These are phyloP conservation scores for Tragelaphus imberbis DNA, from an alignment of 2,113 vertebrate species.

Conservation along the genomic window DNA sequence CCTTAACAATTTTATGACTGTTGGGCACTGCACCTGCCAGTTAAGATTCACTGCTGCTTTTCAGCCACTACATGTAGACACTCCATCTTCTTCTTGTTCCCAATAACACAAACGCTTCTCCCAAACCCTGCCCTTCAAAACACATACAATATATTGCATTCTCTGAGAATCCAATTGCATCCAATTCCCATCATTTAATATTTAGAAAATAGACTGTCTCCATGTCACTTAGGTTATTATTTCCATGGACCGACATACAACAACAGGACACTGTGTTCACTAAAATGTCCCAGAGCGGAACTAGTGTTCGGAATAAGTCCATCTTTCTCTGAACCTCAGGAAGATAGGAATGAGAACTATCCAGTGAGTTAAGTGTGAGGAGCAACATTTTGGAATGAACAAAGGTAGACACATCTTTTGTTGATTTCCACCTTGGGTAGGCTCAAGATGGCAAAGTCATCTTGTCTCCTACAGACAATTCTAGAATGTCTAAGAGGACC, in stretches of 20 bases:
- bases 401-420: constrained; percentile 79
- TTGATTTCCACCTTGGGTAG: constrained; percentile 87
- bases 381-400: neutral
- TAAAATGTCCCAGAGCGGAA: neutral
- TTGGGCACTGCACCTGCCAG: neutral
- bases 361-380: neutral
- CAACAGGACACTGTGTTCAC: neutral
- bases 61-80: too few relatives aligned
- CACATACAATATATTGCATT: neutral
- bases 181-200: neutral
- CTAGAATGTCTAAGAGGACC: constrained; percentile 85
- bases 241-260: neutral
- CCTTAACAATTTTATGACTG: constrained; percentile 87
- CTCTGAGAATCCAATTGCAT: neutral
- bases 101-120: neutral
- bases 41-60: neutral
- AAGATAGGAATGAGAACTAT: neutral
- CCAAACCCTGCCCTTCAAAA: neutral
- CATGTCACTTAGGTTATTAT: neutral
- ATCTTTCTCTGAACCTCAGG: neutral
- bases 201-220: neutral
- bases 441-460: constrained; percentile 87
- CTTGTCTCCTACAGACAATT: constrained; percentile 84
- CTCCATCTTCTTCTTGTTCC: neutral
- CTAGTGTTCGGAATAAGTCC: neutral